These are phyloP conservation scores for Hydractinia echinata DNA, from an alignment of 30 jellyfish, hydroid and myxozoan species.

Conservation along the genomic window DNA sequence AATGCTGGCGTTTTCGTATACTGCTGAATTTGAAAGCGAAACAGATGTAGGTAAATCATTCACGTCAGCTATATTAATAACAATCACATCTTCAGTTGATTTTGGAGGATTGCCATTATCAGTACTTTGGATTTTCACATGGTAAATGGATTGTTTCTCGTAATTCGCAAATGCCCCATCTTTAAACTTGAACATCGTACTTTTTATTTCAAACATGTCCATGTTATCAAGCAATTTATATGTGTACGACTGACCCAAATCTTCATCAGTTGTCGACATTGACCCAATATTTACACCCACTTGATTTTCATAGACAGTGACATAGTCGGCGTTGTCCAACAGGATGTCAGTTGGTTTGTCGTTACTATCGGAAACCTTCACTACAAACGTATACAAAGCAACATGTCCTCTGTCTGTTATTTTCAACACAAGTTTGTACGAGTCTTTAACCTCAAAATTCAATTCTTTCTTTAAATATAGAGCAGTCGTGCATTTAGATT, in stretches of 20 bases:
- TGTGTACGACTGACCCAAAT: conserved; percentile 20
- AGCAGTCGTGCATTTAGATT: conserved; percentile 21
- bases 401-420: conserved; percentile 30
- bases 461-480: neutral
- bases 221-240: neutral
- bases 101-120: conserved; percentile 36
- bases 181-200: neutral
- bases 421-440: neutral
- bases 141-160: conserved; percentile 7
- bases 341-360: conserved; percentile 35
- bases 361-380: conserved; percentile 31
- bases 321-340: neutral
- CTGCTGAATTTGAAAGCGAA: neutral
- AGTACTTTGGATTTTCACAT: conserved; percentile 1
- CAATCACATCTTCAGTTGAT: neutral
- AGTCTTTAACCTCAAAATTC: conserved; percentile 14
- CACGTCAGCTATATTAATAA: conserved; percentile 21
- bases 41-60: conserved; percentile 35
- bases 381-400: neutral
- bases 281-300: conserved; percentile 32
- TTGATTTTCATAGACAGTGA: conserved; percentile 27
- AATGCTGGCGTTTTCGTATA: conserved; percentile 22
- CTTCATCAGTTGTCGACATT: conserved; percentile 34
- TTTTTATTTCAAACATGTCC: conserved; percentile 29
- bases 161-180: conserved; percentile 17